Conservation (phyloP, 2,888 invertebrate species). For the Minunthozetes semirufus region DNA sequence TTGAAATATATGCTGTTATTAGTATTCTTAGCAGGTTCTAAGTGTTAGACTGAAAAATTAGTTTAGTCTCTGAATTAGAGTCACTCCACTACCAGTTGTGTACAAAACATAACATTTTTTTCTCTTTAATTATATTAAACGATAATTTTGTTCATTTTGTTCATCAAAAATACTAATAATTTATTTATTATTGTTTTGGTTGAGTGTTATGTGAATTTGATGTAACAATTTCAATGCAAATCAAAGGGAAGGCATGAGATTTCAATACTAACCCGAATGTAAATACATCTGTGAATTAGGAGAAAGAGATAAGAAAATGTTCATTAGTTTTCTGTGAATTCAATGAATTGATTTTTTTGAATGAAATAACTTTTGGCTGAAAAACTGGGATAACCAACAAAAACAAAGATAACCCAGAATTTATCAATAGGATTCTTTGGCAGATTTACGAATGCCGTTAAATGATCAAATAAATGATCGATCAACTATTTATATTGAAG, state of each 20-base stretch:
- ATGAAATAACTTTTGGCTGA: neutral
- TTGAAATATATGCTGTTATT: slow-evolving; percentile 14
- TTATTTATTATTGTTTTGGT: neutral
- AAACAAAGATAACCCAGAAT: neutral
- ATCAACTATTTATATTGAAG: too few relatives aligned
- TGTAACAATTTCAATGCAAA: neutral
- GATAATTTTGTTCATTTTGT: neutral
- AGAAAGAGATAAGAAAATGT: neutral
- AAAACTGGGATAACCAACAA: neutral
- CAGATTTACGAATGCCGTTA: too few relatives aligned
- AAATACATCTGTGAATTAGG: slow-evolving; percentile 29
- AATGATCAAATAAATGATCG: too few relatives aligned
- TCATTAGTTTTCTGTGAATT: slow-evolving; percentile 7
- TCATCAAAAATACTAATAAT: neutral
- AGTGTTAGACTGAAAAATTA: slow-evolving; percentile 23
- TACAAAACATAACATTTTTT: too few relatives aligned
- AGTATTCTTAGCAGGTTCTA: slow-evolving; percentile 21
- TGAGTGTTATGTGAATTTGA: neutral
- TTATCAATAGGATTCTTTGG: too few relatives aligned
- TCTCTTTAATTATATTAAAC: neutral
- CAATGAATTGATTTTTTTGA: neutral
- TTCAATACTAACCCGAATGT: slow-evolving; percentile 35
- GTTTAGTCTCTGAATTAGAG: neutral
- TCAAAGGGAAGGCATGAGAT: neutral
- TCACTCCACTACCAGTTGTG: neutral